Evolutionary conservation across 2,797 vertebrate species (phyloP), one percentile per base, ranked within the genome.

Genomic region (Sebastes alutus): DNA sequence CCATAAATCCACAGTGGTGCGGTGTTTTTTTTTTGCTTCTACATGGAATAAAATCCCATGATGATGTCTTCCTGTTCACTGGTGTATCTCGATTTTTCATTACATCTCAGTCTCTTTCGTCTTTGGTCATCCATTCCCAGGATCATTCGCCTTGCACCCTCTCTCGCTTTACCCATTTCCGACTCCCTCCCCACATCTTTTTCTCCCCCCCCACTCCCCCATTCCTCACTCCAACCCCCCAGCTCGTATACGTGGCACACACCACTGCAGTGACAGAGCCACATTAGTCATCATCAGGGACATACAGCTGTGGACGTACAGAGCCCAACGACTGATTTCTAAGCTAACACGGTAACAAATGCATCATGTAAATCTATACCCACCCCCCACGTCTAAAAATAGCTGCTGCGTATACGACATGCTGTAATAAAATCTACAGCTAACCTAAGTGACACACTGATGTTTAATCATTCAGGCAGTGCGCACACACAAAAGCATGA

Each of bases 221-320:
- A 38, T 30, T 38, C 42, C 65, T 27, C 61, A 62, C 60, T 23
- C 60, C 55, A 68, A 29, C 55, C 81, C 78, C 81, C 29, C 33
- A 74, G 68, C 88, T 72, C 52, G 38, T 79, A 55, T 89, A 92
- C 85, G 72, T 90, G 91, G 90, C 90, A 91, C 88, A 93, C 87
- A 84, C 85, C 79, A 81, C 88, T 91, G 91, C 86, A 91, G 92
- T 86, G 90, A 90, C 87, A 94, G 81, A 79, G 88, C 75, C 80
- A 91, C 90, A 94, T 95, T 95, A 94, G 89, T 95, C 94, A 95
- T 92, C 89, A 84, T 90, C 85, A 90, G 86, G 83, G 81, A 91
- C 92, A 83, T 76, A 88, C 85, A 91, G 91, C 89, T 91, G 83
- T 84, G 79, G 86, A 88, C 84, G 77, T 84, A 77, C 83, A 81